A percentile compares a stretch with the other conserved stretches of the same genome.
Evolutionary conservation across 2,113 vertebrate genomes (phyloP).

Genomic region (Gymnobelideus leadbeateri): DNA sequence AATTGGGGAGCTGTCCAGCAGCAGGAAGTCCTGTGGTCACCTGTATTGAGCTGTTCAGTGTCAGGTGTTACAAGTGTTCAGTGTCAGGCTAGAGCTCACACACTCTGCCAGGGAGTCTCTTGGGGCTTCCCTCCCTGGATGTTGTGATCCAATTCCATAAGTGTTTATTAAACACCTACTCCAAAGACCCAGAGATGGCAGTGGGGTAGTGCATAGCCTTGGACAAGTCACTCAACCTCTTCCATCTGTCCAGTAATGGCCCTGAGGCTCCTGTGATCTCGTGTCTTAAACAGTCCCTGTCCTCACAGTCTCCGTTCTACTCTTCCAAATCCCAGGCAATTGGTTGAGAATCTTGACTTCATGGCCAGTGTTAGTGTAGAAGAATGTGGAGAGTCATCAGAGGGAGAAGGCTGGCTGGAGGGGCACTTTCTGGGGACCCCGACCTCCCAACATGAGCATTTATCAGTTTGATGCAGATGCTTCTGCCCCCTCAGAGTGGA

Average conservation of each 20-base stretch:
- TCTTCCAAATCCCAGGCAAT: not conserved
- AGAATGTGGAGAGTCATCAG: not conserved
- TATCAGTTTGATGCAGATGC: not conserved
- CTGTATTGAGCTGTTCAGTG: no score
- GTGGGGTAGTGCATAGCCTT: not conserved
- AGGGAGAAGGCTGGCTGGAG: not conserved
- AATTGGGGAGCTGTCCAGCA: not conserved
- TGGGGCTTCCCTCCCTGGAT: no score
- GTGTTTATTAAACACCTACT: no score
- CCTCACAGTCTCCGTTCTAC: no score
- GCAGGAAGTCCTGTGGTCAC: not conserved
- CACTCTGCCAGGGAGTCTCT: no score
- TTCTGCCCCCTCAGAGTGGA: not conserved
- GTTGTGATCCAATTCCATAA: not conserved
- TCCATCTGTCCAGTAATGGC: not conserved
- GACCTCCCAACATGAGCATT: not conserved
- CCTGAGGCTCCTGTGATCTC: not conserved
- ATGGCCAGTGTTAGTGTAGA: no score
- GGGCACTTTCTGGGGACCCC: not conserved
- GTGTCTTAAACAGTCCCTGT: no score
- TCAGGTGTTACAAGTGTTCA: no score
- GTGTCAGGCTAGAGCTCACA: no score
- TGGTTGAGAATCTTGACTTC: not conserved
- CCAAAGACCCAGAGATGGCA: not conserved
- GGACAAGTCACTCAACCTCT: not conserved